These are phyloP conservation scores for Hemichromis elongatus DNA, from an alignment of 2,113 vertebrate species.

Conservation along the genomic window DNA sequence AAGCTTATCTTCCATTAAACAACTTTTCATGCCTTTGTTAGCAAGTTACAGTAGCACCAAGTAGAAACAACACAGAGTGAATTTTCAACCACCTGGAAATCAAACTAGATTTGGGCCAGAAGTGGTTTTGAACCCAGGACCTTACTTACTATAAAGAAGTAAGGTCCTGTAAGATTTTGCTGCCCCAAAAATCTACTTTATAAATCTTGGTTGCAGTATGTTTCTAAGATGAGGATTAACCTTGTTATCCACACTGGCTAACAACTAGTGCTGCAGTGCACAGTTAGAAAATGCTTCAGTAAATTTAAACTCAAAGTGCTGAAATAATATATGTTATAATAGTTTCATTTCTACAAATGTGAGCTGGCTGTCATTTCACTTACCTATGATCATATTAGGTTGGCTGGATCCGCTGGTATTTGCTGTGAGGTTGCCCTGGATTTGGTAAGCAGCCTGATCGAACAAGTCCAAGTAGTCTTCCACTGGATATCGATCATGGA, in stretches of 20 bases:
- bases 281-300: background rate
- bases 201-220: background rate
- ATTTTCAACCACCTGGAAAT: background rate
- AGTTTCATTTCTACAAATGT: background rate
- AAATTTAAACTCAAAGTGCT: background rate
- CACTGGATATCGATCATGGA: conserved; percentile 85
- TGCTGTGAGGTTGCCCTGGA: conserved; percentile 79
- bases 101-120: background rate
- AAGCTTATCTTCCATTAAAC: background rate
- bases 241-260: background rate
- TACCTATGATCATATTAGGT: conserved; percentile 75
- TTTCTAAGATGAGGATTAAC: background rate
- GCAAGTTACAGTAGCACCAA: background rate
- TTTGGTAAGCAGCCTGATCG: conserved; percentile 86
- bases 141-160: background rate
- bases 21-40: background rate
- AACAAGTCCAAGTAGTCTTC: conserved; percentile 96
- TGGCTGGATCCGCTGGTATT: conserved; percentile 46
- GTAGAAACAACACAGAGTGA: background rate
- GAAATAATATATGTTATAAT: background rate
- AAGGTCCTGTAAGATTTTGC: too few species aligned
- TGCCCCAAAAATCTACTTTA: background rate
- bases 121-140: background rate
- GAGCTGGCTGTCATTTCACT: background rate
- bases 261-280: background rate